Evolutionary conservation across 1,140 invertebrate genomes (phyloP).

Genomic region (Cyclargus thomasi): DNA sequence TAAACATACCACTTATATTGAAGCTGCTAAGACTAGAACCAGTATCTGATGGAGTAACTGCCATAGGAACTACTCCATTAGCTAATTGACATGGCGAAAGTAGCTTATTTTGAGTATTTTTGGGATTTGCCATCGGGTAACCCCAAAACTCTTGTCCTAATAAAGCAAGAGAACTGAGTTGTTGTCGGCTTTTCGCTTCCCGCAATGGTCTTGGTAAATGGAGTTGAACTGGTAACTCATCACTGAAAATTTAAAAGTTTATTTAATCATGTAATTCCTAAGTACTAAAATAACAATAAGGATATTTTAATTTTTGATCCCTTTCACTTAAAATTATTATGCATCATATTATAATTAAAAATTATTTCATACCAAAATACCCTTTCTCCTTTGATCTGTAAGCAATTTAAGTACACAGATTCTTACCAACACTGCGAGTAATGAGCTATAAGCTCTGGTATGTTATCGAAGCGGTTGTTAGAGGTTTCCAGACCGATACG

Average conservation of each 20-base stretch:
- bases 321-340: no score
- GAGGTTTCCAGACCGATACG: constrained; percentile 93
- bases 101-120: constrained; percentile 57
- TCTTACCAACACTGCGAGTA: constrained; percentile 93
- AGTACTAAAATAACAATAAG: no score
- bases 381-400: no score
- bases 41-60: constrained; percentile 78
- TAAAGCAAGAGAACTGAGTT: constrained; percentile 91
- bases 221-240: constrained; percentile 94
- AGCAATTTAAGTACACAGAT: no score
- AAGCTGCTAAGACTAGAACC: constrained; percentile 80
- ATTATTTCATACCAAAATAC: no score
- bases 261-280: background rate
- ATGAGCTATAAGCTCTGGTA: constrained; percentile 93
- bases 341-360: no score
- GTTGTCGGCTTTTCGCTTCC: constrained; percentile 90
- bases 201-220: constrained; percentile 88
- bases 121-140: constrained; percentile 86
- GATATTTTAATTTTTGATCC: background rate
- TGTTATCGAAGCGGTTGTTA: constrained; percentile 92
- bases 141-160: constrained; percentile 96
- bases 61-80: constrained; percentile 67
- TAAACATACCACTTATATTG: constrained; percentile 42
- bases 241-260: constrained; percentile 75
- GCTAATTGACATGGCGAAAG: constrained; percentile 57